Percentiles rank a stretch among this genome's conserved stretches.
These are phyloP conservation scores for Chanos chanos DNA, from an alignment of 2,797 vertebrate genomes.

Conservation along the genomic window DNA sequence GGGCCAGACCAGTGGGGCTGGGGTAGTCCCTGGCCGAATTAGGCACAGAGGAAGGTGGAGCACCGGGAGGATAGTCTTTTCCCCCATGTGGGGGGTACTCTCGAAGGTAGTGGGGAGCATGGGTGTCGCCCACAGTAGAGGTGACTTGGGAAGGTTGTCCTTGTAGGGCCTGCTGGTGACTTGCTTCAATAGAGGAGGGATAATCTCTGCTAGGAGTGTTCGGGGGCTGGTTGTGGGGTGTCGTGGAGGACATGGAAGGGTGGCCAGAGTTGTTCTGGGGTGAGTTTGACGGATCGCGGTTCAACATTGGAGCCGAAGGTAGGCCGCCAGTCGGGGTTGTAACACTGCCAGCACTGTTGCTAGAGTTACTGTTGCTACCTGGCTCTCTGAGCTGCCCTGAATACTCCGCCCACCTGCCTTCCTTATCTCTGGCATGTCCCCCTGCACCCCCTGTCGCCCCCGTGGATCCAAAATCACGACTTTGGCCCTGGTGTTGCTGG, in stretches of 20 bases:
- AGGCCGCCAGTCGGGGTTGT: slow-evolving; percentile 59
- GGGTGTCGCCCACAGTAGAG: slow-evolving; percentile 57
- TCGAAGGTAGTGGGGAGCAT: slow-evolving; percentile 73
- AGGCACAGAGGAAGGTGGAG: slow-evolving; percentile 62
- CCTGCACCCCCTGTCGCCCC: slow-evolving; percentile 56
- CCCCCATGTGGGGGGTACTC: slow-evolving; percentile 72
- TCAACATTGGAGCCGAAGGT: slow-evolving; percentile 62
- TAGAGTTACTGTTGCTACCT: slow-evolving; percentile 62
- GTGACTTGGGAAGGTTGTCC: slow-evolving; percentile 59
- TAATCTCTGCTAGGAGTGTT: slow-evolving; percentile 70
- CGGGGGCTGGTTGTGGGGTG: slow-evolving; percentile 58
- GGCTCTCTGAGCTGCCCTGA: slow-evolving; percentile 67
- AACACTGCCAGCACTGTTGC: slow-evolving; percentile 63
- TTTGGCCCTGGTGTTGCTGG: slow-evolving; percentile 68
- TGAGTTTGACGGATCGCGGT: slow-evolving; percentile 66
- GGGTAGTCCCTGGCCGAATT: slow-evolving; percentile 71
- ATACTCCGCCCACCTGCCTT: slow-evolving; percentile 76
- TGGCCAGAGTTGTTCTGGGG: slow-evolving; percentile 69
- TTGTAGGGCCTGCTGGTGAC: slow-evolving; percentile 60
- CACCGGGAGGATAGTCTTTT: slow-evolving; percentile 78
- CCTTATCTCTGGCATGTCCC: slow-evolving; percentile 72
- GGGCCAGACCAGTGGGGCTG: slow-evolving; percentile 71
- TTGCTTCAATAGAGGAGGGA: slow-evolving; percentile 62
- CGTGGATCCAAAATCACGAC: slow-evolving; percentile 70
- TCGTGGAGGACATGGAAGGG: slow-evolving; percentile 60